phyloP scores from a whole-genome alignment of 2,888 invertebrate species.

The Xestoiulus laeticollis region DNA sequence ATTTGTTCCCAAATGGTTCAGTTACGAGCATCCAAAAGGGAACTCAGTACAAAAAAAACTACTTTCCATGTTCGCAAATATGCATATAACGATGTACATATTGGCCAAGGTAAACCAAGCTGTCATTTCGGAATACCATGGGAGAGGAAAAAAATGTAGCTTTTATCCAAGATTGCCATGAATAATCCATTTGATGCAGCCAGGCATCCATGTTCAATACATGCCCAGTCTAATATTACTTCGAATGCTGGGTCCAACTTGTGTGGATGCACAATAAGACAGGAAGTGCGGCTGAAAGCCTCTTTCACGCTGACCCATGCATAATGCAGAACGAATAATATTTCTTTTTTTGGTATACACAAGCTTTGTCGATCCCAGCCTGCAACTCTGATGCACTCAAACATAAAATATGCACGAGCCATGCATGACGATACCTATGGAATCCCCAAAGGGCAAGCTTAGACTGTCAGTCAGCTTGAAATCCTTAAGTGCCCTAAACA shows the following conservation, averaged over 20 bases:
- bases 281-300: neutral
- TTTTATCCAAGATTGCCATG: slow-evolving; percentile 29
- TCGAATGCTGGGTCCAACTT: neutral
- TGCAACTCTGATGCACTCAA: neutral
- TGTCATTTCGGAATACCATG: neutral
- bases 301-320: slow-evolving; percentile 34
- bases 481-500: slow-evolving; percentile 29
- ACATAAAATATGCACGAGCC: neutral
- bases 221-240: neutral
- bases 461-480: neutral
- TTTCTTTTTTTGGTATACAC: neutral
- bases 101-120: neutral
- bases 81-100: neutral
- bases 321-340: slow-evolving; percentile 14
- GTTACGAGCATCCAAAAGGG: neutral
- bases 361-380: neutral
- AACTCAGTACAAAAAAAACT: neutral
- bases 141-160: neutral
- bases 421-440: neutral
- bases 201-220: neutral
- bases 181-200: slow-evolving; percentile 17
- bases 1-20: too few species aligned
- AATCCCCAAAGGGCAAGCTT: slow-evolving; percentile 14
- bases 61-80: neutral
- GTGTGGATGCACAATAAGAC: neutral